Evolutionary conservation across 2,113 vertebrate species (phyloP).

Genomic region (Callaeas wilsoni): DNA sequence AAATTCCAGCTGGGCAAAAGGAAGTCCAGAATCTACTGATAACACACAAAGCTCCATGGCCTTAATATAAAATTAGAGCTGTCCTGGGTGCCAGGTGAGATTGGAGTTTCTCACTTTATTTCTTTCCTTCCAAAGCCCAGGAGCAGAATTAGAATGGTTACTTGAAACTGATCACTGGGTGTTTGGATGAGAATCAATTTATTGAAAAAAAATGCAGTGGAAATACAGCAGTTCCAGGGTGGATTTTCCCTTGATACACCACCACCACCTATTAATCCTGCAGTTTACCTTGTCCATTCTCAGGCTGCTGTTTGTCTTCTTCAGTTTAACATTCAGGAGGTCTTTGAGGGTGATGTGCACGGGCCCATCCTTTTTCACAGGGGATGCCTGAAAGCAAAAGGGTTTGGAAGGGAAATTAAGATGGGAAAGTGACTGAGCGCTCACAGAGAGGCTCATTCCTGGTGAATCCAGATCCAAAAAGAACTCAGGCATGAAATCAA

Average conservation of each 20-base stretch:
- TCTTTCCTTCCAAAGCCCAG: neutral
- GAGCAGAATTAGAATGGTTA: neutral
- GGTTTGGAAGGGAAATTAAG: neutral
- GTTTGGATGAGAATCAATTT: neutral
- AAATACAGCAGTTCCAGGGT: neutral
- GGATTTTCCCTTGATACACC: neutral
- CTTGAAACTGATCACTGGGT: neutral
- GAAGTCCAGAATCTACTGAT: neutral
- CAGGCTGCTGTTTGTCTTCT: conserved; percentile 58
- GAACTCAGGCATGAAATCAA: neutral
- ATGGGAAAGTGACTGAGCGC: neutral
- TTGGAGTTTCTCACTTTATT: neutral
- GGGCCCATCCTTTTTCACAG: conserved; percentile 52
- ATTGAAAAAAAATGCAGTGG: neutral
- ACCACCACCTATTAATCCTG: neutral
- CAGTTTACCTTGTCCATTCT: conserved; percentile 45
- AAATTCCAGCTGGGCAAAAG: neutral
- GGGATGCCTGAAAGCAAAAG: conserved; percentile 21
- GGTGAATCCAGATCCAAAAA: neutral
- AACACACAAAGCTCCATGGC: neutral
- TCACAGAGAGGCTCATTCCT: neutral
- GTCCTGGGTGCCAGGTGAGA: neutral
- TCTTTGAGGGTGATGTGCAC: conserved; percentile 79
- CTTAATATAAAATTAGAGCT: neutral
- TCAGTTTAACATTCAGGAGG: conserved; percentile 80